Base-by-base conservation (phyloP, 2,113 vertebrate genomes). In the Dendrocopos noguchii region DNA sequence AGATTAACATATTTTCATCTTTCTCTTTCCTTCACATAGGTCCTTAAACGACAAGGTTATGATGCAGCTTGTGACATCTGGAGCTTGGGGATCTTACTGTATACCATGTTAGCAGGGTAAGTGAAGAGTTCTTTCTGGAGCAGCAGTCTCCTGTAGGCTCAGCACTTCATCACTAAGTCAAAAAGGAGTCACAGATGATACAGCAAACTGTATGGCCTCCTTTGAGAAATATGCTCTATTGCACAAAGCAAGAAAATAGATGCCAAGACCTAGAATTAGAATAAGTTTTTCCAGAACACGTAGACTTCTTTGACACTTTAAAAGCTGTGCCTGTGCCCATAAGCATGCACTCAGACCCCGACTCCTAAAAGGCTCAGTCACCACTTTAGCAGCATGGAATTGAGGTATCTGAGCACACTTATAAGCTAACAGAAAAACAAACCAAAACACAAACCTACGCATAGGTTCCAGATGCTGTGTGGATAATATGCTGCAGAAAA, bases 21-120 rank as follows among this genome's bases (percentile, higher is more conserved):
- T 5, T 60, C n/a, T 59, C 31, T 53, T 28, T 50, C 21, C 15
- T 74, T 71, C 33, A 3, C 56, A 2, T 67, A 99, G 99, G 98
- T 99, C 90, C 97, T 99, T 50, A 99, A 98, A 96, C 98, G 98
- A 42, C 99, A 99, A 89, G 99, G 99, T 73, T 99, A 99, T 1
- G 99, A 99, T 20, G 99, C 99, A 27, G 99, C 99, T 2, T 99
- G 99, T 81, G 99, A 99, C 92, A 98, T 99, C 95, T 99, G 99
- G 99, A 99, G 99, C 73, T 72, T 99, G 93, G 99, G 99, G 16
- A 98, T 99, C 95, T 97, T 99, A 29, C 95, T 99, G 8, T 99
- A 99, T 94, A 99, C 99, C 88, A 99, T 99, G 98, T 88, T 99
- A 85, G 99, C 99, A 39, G 99, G 99, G 99, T 99, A 80, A 97